phyloP scores from a whole-genome alignment of 2,113 vertebrate species.

The Lanius collurio region DNA sequence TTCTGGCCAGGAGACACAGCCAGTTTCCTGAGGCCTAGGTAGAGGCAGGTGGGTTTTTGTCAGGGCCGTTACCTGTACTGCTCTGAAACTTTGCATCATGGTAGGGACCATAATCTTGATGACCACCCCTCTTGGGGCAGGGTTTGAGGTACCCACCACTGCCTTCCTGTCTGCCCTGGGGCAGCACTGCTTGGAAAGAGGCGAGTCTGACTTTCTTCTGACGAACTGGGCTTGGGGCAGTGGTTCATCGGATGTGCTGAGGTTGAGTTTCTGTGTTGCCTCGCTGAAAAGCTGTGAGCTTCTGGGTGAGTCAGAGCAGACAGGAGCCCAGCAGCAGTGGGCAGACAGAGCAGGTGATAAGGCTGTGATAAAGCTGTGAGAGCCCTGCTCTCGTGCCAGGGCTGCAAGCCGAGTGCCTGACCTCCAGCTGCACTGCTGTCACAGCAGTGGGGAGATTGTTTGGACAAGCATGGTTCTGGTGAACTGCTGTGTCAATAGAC shows the following conservation, averaged over 20 bases:
- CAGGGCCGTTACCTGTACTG: not conserved
- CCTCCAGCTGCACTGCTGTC: not conserved
- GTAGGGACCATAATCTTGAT: not conserved
- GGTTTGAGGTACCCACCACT: not conserved
- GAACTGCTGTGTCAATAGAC: not conserved
- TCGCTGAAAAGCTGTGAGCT: not conserved
- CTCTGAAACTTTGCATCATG: not conserved
- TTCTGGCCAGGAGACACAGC: not conserved
- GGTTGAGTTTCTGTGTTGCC: not conserved
- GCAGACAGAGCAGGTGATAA: not conserved
- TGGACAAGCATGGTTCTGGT: not conserved
- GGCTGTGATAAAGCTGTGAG: not conserved
- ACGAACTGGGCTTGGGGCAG: not conserved
- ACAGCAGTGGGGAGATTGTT: not conserved
- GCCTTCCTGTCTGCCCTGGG: accelerated
- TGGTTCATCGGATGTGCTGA: not conserved
- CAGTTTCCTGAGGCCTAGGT: not conserved
- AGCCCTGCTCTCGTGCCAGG: not conserved
- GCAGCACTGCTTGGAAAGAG: not conserved
- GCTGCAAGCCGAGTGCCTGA: not conserved
- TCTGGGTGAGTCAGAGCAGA: not conserved
- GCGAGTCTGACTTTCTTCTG: not conserved
- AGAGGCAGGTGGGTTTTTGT: not conserved
- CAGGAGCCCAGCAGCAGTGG: not conserved
- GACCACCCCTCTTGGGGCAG: not conserved